Conservation (phyloP, 1,140 invertebrate genomes). For the Zeugodacus cucurbitae region DNA sequence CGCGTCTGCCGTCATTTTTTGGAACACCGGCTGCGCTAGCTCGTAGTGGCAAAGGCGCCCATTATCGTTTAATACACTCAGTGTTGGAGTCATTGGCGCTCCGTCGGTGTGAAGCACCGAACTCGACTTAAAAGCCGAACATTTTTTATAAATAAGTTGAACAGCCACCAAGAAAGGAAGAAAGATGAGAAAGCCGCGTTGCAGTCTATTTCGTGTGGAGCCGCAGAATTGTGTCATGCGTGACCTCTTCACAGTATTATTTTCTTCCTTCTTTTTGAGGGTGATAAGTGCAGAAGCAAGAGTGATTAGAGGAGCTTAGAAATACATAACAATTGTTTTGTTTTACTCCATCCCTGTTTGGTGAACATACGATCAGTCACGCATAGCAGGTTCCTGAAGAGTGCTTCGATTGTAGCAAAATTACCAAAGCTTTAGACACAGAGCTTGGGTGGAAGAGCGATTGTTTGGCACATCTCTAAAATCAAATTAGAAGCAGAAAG, state of each 20-base stretch:
- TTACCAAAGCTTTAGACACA: too few species aligned
- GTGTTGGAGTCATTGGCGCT: neutral
- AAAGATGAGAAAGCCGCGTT: neutral
- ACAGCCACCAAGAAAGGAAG: neutral
- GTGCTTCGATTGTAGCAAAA: too few species aligned
- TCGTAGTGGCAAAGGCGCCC: neutral
- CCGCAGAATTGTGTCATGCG: neutral
- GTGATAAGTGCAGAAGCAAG: too few species aligned
- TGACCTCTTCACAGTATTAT: neutral
- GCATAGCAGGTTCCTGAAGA: too few species aligned
- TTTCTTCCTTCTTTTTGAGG: neutral
- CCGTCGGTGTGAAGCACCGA: neutral
- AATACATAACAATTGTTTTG: too few species aligned
- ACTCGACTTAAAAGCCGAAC: neutral
- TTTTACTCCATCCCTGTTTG: too few species aligned
- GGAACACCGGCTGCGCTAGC: neutral
- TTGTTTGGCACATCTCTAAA: too few species aligned
- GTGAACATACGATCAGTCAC: too few species aligned
- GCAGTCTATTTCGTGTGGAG: neutral
- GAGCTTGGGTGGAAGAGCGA: too few species aligned
- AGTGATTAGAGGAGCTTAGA: too few species aligned
- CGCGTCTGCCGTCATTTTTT: neutral
- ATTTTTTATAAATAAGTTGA: neutral
- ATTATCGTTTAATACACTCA: slow-evolving; percentile 14
- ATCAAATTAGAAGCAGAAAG: too few species aligned